A percentile compares a stretch with the other conserved stretches of the same genome.
Conservation (phyloP, 2,797 vertebrate species). For the Odontamblyopus lacepedii region DNA sequence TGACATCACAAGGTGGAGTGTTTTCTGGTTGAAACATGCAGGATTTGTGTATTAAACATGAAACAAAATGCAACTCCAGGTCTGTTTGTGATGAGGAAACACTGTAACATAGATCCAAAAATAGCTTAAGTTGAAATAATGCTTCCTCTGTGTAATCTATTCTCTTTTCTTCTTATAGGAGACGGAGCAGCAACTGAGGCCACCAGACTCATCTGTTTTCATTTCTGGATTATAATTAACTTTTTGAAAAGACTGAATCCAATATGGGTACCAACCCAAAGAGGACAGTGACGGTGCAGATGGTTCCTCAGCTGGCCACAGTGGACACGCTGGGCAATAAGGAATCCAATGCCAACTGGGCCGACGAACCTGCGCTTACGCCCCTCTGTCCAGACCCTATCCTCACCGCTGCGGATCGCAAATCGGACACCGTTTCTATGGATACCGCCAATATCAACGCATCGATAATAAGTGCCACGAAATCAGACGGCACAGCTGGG, state of each 20-base stretch:
- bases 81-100: too few relatives aligned
- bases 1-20: too few relatives aligned
- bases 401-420: constrained; percentile 22
- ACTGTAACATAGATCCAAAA: too few relatives aligned
- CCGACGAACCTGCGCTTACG: constrained; percentile 57
- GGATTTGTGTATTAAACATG: too few relatives aligned
- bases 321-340: constrained; percentile 74
- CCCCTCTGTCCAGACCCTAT: constrained; percentile 68
- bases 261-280: constrained; percentile 92
- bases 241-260: constrained; percentile 51
- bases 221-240: constrained; percentile 61
- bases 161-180: constrained; percentile 60
- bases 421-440: constrained; percentile 43
- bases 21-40: too few relatives aligned
- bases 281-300: constrained; percentile 83
- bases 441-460: constrained; percentile 43
- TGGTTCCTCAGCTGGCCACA: constrained; percentile 75
- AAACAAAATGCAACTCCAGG: too few relatives aligned
- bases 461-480: constrained; percentile 39
- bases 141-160: constrained; percentile 11
- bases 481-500: constrained; percentile 31
- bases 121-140: background rate
- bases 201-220: constrained; percentile 29
- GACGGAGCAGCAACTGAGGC: constrained; percentile 28
- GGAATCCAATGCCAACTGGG: constrained; percentile 72